Evolutionary conservation across 2,113 vertebrate genomes (phyloP), one percentile per base, ranked within the genome.

Genomic region (Steatornis caripensis): DNA sequence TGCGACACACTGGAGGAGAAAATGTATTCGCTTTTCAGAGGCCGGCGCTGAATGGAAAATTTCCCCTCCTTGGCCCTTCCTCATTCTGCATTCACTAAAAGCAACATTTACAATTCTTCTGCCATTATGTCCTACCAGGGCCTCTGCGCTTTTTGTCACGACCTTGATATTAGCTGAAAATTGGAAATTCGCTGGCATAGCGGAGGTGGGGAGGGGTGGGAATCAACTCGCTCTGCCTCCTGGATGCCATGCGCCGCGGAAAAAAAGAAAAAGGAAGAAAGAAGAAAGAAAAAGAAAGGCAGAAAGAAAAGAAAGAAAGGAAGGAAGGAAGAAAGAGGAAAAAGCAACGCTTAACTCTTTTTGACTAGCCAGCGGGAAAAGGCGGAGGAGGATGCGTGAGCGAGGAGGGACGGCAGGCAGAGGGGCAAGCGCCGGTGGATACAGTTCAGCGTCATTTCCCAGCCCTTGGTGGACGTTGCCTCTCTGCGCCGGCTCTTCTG

Each of bases 91-190:
- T 99, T 99, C 98, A 98, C 98, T 98, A 98, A 98, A 98, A 99
- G 99, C 98, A 96, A 99, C 99, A 98, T 99, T 99, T 99, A 99
- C 99, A 99, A 99, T 99, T 99, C 99, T 98, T 98, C 98, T 98
- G 98, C 99, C 99, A 99, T 99, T 99, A 99, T 99, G 99, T 99
- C 99, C 98, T 98, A 99, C 99, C 98, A 99, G 99, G 99, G 98
- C 99, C 99, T 99, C 98, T 99, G 98, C 95, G 98, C 99, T 97
- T 97, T 79, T 98, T 98, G 99, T 97, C 98, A 97, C 96, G 98
- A 99, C 99, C 99, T 98, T 98, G 98, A 98, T 98, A 99, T 99
- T 99, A 99, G 99, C 99, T 98, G 98, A 98, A 99, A 99, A 99
- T 99, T 99, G 99, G 98, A 98, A 99, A 99, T 98, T 98, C 98